Conservation (phyloP, 1,140 invertebrate species). For the Drosophila nannoptera region DNA sequence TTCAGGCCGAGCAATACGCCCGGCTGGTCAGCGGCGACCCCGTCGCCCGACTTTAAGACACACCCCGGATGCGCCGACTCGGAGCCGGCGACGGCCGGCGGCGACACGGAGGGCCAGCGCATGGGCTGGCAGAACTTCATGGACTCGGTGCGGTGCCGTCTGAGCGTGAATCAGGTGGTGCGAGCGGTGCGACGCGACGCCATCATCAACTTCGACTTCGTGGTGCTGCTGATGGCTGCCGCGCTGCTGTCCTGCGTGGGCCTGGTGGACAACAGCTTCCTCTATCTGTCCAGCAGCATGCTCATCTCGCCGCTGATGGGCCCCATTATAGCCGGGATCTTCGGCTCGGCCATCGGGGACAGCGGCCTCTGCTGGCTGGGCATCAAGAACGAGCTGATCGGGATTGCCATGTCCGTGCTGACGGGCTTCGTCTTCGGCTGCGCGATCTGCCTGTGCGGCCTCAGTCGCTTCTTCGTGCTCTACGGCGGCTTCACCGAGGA, state of each 20-base stretch:
- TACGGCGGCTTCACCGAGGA: slow-evolving; percentile 83
- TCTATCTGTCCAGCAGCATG: slow-evolving; percentile 87
- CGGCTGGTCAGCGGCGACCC: background rate
- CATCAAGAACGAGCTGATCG: slow-evolving; percentile 83
- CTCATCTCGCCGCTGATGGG: slow-evolving; percentile 89
- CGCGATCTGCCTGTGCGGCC: slow-evolving; percentile 79
- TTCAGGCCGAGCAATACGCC: background rate
- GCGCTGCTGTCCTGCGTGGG: slow-evolving; percentile 85
- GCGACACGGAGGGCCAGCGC: slow-evolving; percentile 27
- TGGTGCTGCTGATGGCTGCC: slow-evolving; percentile 84
- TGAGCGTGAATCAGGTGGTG: slow-evolving; percentile 86
- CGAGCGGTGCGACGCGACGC: slow-evolving; percentile 83
- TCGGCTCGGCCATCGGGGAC: slow-evolving; percentile 85
- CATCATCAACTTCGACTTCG: slow-evolving; percentile 86
- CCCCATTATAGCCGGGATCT: slow-evolving; percentile 86
- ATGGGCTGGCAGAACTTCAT: slow-evolving; percentile 81
- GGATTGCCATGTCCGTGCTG: slow-evolving; percentile 81
- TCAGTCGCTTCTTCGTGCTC: slow-evolving; percentile 81
- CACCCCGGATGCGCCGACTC: background rate
- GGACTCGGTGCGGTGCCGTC: slow-evolving; percentile 82
- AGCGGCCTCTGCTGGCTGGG: slow-evolving; percentile 82
- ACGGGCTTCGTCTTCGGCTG: slow-evolving; percentile 85
- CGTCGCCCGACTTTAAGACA: background rate
- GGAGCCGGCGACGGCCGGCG: background rate
- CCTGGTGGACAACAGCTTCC: slow-evolving; percentile 87